Evolutionary conservation across 1,140 invertebrate species (phyloP), one percentile per base, ranked within the genome.

Genomic region (Doryteuthis pealeii): DNA sequence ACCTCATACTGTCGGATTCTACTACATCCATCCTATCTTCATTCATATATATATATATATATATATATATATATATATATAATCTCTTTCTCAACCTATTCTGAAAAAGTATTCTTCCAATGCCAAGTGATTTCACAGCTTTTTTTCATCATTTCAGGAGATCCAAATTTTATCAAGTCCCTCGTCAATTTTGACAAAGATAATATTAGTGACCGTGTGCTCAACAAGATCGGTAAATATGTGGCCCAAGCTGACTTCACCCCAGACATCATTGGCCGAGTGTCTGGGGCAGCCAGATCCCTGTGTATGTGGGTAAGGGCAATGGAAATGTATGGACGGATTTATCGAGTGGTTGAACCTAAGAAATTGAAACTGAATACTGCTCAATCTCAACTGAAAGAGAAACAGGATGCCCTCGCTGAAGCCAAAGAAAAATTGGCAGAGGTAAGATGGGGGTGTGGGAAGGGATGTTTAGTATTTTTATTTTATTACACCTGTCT

Each of bases 261-360:
- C 74, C 94, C 95, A 0, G 92, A 94, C 65, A 94, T 94, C 85
- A 93, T 89, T 62, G 86, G 87, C 14, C 82, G 86, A 28, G 87
- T 88, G 68, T 88, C 94, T 0, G 80, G 90, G 1, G 94, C 94
- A 2, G 94, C 94, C 15, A 94, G 94, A 87, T 95, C 94, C 22
- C 87, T 96, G 28, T 94, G 93, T 83, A 91, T 94, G 83, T 96
- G 94, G 95, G 94, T 96, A n/a, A 90, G 93, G 77, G 94, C 94
- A 5, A 96, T 96, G 87, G 93, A 96, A 83, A 92, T 95, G 82
- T 96, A 96, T 84, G 94, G 92, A 5, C 93, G 93, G 88, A 92
- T 96, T 66, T 95, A 92, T 88, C 93, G 93, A 80, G 91, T 94
- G 72, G 93, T 95, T 10, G 93, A 92, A 62, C 94, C 94, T 0